Evolutionary conservation across 2,888 invertebrate species (phyloP), one percentile per base, ranked within the genome.

Genomic region (Drosophila atripex): DNA sequence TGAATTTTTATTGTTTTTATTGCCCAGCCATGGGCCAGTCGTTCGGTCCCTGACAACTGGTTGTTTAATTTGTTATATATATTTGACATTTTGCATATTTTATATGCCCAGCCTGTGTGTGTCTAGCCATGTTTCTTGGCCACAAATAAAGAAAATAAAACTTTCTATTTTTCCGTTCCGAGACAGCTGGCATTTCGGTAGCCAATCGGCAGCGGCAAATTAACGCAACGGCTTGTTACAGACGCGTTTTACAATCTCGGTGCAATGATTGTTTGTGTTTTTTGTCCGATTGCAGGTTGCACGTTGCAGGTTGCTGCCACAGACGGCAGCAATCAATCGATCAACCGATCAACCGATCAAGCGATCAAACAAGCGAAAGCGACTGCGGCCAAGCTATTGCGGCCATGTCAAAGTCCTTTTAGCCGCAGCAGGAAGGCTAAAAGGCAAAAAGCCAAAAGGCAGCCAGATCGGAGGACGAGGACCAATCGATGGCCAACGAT

Each of bases 181-280:
- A 9, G 32, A 25, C 58, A 64, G 73, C 70, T 57, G 80, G 14
- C 16, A 57, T 68, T 86, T 86, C 84, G 87, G 85, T 82, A 86
- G 86, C 80, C 89, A 89, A 89, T 89, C 89, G 86, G 89, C 88
- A 85, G 89, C 90, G 87, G 90, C 89, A 90, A 90, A 90, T 90
- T 90, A 84, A 90, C 89, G 82, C 90, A 88, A 89, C 88, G 86
- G 80, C 86, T 88, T 88, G 82, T 87, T 89, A 78, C 85, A 83
- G 78, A 77, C 89, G 75, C 88, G 76, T 72, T 86, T 80, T 76
- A 87, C 80, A 83, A 83, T 83, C 82, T 69, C 77, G 58, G 84
- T 47, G 43, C 54, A 79, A 18, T 18, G 35, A 75, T 61, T 63
- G 54, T 71, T 56, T 69, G 58, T 21, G 18, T 21, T 21, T 23